These are phyloP conservation scores for Willowsia nigromaculata DNA, from an alignment of 2,888 invertebrate species.

Conservation along the genomic window DNA sequence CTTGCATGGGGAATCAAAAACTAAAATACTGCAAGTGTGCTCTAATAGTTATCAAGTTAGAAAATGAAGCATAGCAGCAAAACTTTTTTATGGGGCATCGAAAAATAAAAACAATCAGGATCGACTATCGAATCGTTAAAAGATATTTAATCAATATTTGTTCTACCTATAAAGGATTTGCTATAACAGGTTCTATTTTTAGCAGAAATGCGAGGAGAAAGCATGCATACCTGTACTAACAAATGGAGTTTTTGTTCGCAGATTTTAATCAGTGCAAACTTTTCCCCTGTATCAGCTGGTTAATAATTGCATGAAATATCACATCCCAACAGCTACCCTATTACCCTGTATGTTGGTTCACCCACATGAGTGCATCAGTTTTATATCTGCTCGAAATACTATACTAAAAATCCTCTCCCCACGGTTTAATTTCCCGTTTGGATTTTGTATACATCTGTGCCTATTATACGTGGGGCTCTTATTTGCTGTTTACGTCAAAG, in stretches of 20 bases:
- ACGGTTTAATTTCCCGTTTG: conserved; percentile 23
- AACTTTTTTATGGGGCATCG: background rate
- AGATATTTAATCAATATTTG: background rate
- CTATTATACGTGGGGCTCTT: background rate
- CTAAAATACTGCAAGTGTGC: background rate
- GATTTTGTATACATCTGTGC: too few relatives aligned
- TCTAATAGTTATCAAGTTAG: too few relatives aligned
- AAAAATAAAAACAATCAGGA: background rate
- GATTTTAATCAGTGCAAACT: conserved; percentile 25
- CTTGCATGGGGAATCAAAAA: background rate
- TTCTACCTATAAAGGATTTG: background rate
- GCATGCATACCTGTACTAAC: background rate
- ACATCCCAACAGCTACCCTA: background rate
- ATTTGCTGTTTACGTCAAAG: background rate
- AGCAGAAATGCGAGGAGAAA: background rate
- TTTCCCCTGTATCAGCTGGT: conserved; percentile 9
- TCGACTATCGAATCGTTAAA: background rate
- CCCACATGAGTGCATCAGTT: background rate
- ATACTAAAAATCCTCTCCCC: conserved; percentile 13
- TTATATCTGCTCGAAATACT: background rate
- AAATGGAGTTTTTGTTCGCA: background rate
- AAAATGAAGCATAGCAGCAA: background rate
- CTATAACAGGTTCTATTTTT: background rate
- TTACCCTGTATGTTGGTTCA: background rate
- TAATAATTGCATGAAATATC: conserved; percentile 32